Evolutionary conservation across 2,888 invertebrate species (phyloP), one percentile per base, ranked within the genome.

Genomic region (Xanthia togata): DNA sequence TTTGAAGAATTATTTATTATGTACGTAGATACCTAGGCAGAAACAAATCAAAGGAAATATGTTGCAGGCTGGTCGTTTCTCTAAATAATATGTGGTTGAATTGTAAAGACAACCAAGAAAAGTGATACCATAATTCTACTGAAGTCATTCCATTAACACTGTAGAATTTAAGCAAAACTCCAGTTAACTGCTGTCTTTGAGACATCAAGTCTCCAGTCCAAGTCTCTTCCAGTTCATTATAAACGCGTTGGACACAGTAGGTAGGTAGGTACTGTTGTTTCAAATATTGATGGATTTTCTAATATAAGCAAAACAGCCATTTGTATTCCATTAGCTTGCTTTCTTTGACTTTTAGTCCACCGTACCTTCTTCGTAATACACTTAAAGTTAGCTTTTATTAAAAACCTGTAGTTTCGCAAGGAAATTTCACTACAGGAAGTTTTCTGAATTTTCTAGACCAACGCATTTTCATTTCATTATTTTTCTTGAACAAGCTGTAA

Each of bases 211-310:
- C 11, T 44, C 14, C n/a, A n/a, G n/a, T n/a, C 26, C 14, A 14
- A 11, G 70, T 31, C 85, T 44, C 75, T 85, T 91, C 91, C 53
- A 89, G 88, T 70, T 62, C n/a, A 62, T 73, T 70, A 73, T 62
- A 76, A 64, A 82, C 26, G 64, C 82, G 57, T 55, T 64, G 65
- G 70, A 44, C 78, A 17, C 57, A 75, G 55, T 55, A n/a, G n/a
- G 55, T 55, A n/a, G n/a, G 55, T 83, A 78, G 70, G 65, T 87
- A 78, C 73, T 84, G 84, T 89, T 81, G 90, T 87, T 91, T 92
- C 88, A 90, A 92, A 92, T 92, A 94, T 94, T 93, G 94, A 94
- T 93, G 93, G 92, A 92, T 93, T 93, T 91, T 92, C 91, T 89
- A 92, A 87, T 92, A 93, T 92, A 93, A 93, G 91, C 92, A 93